These are phyloP conservation scores for Pelusios castaneus DNA, from an alignment of 2,113 vertebrate genomes.

Conservation along the genomic window DNA sequence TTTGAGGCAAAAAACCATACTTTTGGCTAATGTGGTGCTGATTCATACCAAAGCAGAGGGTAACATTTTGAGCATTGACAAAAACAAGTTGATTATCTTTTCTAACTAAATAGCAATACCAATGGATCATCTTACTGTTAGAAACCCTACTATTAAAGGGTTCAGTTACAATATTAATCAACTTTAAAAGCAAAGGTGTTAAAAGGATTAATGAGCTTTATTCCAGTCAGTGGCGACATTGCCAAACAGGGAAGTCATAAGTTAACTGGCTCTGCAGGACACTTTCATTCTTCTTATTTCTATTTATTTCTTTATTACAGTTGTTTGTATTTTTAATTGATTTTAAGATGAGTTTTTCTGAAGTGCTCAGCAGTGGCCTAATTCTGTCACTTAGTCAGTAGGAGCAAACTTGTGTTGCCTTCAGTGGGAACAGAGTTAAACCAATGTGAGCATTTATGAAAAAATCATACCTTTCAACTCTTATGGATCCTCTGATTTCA, in stretches of 20 bases:
- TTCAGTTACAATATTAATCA: constrained; percentile 41
- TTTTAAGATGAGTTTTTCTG: not conserved
- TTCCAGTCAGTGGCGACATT: not conserved
- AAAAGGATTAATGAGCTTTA: not conserved
- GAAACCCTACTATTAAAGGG: constrained; percentile 32
- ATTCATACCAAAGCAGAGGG: not conserved
- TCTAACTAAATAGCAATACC: constrained; percentile 46
- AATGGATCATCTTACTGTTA: not conserved
- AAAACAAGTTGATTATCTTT: constrained; percentile 19
- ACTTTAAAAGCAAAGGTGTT: constrained; percentile 41
- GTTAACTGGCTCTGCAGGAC: not conserved
- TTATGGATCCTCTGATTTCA: not conserved
- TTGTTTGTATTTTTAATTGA: not conserved
- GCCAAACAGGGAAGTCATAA: not conserved
- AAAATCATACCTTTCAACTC: not conserved
- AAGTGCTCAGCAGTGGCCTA: not conserved
- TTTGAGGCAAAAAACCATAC: not conserved
- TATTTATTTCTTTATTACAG: constrained; percentile 12
- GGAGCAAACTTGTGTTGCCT: not conserved
- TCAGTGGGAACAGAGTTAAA: not conserved
- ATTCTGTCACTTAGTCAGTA: not conserved
- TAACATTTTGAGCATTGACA: constrained; percentile 8
- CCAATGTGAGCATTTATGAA: not conserved
- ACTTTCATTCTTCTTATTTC: constrained; percentile 7
- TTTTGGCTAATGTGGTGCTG: not conserved